Evolutionary conservation across 30 jellyfish, hydroid and myxozoan genomes (phyloP).

Genomic region (Aurelia aurita complex sp. Pacific): DNA sequence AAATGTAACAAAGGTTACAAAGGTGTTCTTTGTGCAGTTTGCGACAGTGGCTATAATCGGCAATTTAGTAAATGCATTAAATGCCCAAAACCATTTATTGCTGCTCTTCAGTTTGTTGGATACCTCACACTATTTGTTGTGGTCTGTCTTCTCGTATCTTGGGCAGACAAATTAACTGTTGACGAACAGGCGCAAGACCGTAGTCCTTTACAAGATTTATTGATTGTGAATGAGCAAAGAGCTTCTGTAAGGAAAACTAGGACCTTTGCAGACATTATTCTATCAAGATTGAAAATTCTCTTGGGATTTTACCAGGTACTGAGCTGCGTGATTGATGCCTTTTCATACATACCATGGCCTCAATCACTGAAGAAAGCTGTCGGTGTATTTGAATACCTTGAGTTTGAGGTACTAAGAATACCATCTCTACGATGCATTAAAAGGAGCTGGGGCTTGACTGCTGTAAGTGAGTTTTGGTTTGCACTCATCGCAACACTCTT

Average conservation of each 20-base stretch:
- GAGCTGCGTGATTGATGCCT: slow-evolving; percentile 9
- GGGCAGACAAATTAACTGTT: slow-evolving; percentile 4
- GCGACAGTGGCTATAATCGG: slow-evolving; percentile 35
- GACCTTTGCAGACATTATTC: slow-evolving; percentile 41
- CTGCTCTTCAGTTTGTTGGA: slow-evolving; percentile 16
- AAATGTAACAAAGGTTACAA: slow-evolving; percentile 28
- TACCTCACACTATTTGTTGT: slow-evolving; percentile 8
- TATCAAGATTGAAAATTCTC: slow-evolving; percentile 48
- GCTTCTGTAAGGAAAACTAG: not conserved
- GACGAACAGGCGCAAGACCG: not conserved
- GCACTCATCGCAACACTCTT: not conserved
- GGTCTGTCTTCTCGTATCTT: slow-evolving; percentile 23
- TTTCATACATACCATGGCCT: slow-evolving; percentile 48
- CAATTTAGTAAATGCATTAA: slow-evolving; percentile 23
- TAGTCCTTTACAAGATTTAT: not conserved
- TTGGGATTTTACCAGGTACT: slow-evolving; percentile 52
- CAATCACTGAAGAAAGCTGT: not conserved
- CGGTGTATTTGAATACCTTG: slow-evolving; percentile 4
- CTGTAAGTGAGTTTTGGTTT: slow-evolving; percentile 22
- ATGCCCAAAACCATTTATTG: slow-evolving; percentile 24
- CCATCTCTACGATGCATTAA: slow-evolving; percentile 44
- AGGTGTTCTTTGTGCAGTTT: slow-evolving; percentile 58
- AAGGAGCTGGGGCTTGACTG: not conserved
- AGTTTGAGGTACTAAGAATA: slow-evolving; percentile 13
- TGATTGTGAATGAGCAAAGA: no score